Percentiles rank a stretch among this genome's conserved stretches.
phyloP scores from a whole-genome alignment of 1,140 invertebrate genomes.

The Procambarus clarkii region DNA sequence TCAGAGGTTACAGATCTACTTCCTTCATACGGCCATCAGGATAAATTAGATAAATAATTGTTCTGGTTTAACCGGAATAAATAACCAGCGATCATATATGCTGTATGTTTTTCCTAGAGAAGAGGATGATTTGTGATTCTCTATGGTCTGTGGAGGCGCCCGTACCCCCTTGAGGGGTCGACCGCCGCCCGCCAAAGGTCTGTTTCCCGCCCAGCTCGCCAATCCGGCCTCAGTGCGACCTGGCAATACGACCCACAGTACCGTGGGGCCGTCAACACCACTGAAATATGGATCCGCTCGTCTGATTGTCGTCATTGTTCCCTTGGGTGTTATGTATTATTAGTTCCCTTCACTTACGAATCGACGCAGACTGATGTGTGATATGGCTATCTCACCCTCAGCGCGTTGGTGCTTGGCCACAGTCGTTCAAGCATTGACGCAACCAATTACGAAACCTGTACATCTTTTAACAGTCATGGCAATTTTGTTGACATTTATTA shows the following conservation, averaged over 20 bases:
- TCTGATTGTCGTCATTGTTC: not conserved
- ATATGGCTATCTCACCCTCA: not conserved
- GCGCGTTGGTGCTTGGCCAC: no score
- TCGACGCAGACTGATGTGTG: not conserved
- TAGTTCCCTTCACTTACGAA: not conserved
- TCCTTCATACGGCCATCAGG: no score
- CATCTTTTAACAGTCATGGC: no score
- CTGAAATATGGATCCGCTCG: not conserved
- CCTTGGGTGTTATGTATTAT: not conserved
- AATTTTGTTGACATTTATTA: no score
- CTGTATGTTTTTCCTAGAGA: not conserved
- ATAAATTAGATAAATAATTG: no score
- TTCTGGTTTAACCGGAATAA: not conserved
- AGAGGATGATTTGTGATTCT: slow-evolving; percentile 5
- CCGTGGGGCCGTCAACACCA: not conserved
- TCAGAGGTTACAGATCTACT: no score
- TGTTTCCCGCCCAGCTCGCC: not conserved
- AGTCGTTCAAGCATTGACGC: no score
- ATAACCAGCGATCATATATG: not conserved
- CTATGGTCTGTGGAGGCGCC: slow-evolving; percentile 1
- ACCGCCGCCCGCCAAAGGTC: not conserved
- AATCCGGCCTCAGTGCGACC: not conserved
- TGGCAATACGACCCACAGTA: not conserved
- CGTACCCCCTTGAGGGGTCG: not conserved
- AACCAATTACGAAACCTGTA: no score